A percentile compares a stretch with the other conserved stretches of the same genome.
phyloP scores from a whole-genome alignment of 2,888 invertebrate genomes.

The Ethmia dodecea region DNA sequence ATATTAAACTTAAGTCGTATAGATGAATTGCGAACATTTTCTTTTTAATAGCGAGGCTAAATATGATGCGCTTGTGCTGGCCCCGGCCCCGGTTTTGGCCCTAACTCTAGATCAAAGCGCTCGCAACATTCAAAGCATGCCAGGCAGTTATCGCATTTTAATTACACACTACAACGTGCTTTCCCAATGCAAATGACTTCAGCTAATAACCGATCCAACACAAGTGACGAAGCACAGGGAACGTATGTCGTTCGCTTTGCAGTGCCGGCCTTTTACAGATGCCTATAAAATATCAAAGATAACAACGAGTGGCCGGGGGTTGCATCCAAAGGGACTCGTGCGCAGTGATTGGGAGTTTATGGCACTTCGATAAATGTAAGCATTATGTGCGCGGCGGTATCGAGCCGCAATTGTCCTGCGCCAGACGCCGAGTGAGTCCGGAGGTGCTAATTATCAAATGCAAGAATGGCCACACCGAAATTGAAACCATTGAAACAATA shows the following conservation, averaged over 20 bases:
- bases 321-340: conserved; percentile 48
- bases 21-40: conserved; percentile 76
- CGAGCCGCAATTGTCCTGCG: conserved; percentile 44
- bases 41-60: conserved; percentile 74
- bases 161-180: conserved; percentile 60
- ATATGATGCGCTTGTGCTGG: conserved; percentile 64
- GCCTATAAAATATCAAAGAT: conserved; percentile 76
- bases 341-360: conserved; percentile 69
- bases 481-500: conserved; percentile 76
- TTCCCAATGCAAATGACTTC: conserved; percentile 33
- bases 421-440: conserved; percentile 29
- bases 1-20: conserved; percentile 75
- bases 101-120: conserved; percentile 40
- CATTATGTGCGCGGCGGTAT: conserved; percentile 46
- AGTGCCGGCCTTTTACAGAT: conserved; percentile 73
- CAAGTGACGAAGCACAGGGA: conserved; percentile 36
- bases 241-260: conserved; percentile 69
- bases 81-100: conserved; percentile 51
- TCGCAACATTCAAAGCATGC: conserved; percentile 53
- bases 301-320: conserved; percentile 65
- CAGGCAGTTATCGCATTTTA: conserved; percentile 59
- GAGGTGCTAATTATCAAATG: conserved; percentile 76
- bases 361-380: conserved; percentile 64
- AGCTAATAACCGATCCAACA: conserved; percentile 10
- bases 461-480: conserved; percentile 68